phyloP scores from a whole-genome alignment of 2,797 vertebrate species.

The Megaceryle alcyon region DNA sequence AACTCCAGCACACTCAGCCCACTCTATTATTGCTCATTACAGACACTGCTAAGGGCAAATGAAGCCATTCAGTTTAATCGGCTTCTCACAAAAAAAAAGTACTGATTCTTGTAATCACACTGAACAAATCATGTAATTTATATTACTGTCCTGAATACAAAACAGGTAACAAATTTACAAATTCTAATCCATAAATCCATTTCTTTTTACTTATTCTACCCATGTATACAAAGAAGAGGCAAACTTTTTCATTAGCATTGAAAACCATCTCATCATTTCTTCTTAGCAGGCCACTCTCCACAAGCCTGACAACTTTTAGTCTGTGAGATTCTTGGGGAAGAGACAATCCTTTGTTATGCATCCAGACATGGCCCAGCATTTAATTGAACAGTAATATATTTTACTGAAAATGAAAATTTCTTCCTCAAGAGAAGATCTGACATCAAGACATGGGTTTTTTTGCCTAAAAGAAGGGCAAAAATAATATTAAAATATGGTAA shows the following conservation, averaged over 20 bases:
- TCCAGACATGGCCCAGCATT: background rate
- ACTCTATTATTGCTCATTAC: background rate
- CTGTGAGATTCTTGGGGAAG: background rate
- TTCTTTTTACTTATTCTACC: background rate
- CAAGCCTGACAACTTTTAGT: background rate
- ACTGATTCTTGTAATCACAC: background rate
- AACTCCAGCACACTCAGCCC: background rate
- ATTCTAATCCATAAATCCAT: background rate
- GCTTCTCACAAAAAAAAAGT: background rate
- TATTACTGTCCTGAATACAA: background rate
- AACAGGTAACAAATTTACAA: background rate
- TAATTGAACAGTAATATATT: background rate
- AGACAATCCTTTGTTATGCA: background rate
- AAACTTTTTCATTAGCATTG: background rate
- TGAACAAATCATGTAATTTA: background rate
- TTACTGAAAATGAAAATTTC: background rate
- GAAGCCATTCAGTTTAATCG: background rate
- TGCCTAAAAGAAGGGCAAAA: background rate
- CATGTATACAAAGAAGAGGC: background rate
- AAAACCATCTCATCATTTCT: background rate
- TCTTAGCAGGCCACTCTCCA: background rate
- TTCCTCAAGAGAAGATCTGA: background rate
- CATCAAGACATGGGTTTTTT: background rate
- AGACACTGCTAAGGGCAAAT: background rate
- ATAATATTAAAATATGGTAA: background rate